Evolutionary conservation across 2,113 vertebrate species (phyloP).

Genomic region (Corythornis cristatus): DNA sequence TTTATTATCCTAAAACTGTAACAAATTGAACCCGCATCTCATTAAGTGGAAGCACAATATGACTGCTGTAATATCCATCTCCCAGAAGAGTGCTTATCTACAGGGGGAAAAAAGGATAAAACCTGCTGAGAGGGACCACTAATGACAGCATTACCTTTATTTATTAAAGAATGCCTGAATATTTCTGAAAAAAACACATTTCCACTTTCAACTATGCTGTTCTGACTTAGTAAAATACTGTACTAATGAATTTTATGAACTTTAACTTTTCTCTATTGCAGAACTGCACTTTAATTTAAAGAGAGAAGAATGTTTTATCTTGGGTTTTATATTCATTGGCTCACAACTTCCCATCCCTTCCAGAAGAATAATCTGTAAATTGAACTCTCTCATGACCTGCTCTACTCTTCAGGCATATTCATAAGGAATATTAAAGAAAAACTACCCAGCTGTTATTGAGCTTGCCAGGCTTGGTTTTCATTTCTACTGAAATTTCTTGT

Average conservation of each 20-base stretch:
- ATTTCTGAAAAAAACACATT: slow-evolving; percentile 55
- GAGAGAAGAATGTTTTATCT: not conserved
- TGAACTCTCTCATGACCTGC: not conserved
- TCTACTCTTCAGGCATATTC: not conserved
- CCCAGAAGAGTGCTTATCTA: slow-evolving; percentile 71
- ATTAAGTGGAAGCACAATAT: slow-evolving; percentile 75
- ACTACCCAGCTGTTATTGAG: not conserved
- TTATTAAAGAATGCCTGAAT: slow-evolving; percentile 66
- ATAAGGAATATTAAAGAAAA: not conserved
- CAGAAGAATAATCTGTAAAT: not conserved
- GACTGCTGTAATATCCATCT: slow-evolving; percentile 74
- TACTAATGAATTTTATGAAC: slow-evolving; percentile 8
- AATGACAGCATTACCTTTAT: slow-evolving; percentile 71
- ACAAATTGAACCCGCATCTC: slow-evolving; percentile 76
- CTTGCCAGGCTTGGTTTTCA: not conserved
- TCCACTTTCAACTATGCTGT: not conserved
- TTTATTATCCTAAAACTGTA: slow-evolving; percentile 77
- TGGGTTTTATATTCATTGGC: slow-evolving; percentile 4
- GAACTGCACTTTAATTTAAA: not conserved
- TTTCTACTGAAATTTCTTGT: not conserved
- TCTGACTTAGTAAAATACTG: slow-evolving; percentile 26
- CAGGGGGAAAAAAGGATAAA: slow-evolving; percentile 41
- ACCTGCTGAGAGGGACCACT: slow-evolving; percentile 70
- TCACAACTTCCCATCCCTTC: not conserved
- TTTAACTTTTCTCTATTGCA: not conserved